These are phyloP conservation scores for Eristalis tenax DNA, from an alignment of 2,888 invertebrate species.

Conservation along the genomic window DNA sequence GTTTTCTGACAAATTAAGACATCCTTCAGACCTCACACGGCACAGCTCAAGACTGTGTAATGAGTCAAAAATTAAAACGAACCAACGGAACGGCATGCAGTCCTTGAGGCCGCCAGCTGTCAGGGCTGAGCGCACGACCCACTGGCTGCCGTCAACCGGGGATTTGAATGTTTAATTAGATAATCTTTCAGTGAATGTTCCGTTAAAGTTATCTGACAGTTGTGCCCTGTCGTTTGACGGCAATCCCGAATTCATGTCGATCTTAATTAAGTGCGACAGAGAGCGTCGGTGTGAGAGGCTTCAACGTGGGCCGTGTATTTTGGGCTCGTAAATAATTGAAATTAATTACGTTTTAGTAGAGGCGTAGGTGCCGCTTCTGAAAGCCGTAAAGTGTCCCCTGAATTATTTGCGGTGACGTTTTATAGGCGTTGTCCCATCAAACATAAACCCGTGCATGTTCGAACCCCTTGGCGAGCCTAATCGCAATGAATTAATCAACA, in stretches of 20 bases:
- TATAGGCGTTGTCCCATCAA: neutral
- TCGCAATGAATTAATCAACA: neutral
- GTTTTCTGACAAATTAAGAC: constrained; percentile 23
- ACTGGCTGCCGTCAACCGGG: constrained; percentile 8
- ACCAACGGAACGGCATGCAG: too few relatives aligned
- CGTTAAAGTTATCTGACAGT: constrained; percentile 26
- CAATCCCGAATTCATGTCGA: constrained; percentile 40
- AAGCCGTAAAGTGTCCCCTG: neutral
- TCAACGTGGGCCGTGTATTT: neutral
- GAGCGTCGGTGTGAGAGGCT: neutral
- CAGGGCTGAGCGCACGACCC: neutral
- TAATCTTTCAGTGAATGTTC: constrained; percentile 34
- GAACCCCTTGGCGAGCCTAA: neutral
- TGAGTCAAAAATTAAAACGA: neutral
- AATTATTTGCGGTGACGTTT: neutral
- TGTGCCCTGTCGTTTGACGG: constrained; percentile 14
- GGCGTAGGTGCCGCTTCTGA: neutral
- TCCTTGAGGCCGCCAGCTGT: too few relatives aligned
- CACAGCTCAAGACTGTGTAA: constrained; percentile 11
- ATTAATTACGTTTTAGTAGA: constrained; percentile 37
- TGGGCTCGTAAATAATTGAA: constrained; percentile 31
- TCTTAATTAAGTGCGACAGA: constrained; percentile 23
- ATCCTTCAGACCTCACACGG: neutral
- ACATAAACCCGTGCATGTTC: neutral
- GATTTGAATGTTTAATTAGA: constrained; percentile 47